Conservation (phyloP, 2,888 invertebrate species). For the Eubasilissa splendida region DNA sequence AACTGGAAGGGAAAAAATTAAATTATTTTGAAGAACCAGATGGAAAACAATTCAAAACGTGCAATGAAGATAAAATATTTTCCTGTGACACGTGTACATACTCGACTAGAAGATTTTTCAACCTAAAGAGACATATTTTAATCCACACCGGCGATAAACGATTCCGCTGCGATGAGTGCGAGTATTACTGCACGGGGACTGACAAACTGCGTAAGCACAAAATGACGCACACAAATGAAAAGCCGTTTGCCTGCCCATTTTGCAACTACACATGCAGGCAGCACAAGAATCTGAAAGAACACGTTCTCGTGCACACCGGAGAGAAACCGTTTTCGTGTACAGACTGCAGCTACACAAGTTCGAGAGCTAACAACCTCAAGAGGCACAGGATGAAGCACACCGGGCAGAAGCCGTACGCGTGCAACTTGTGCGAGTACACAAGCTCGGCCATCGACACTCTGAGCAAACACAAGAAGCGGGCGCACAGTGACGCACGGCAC, state of each 20-base stretch:
- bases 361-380: slow-evolving; percentile 9
- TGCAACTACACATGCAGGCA: slow-evolving; percentile 15
- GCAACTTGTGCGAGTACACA: too few species aligned
- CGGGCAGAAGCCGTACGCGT: too few species aligned
- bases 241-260: not conserved
- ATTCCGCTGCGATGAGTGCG: slow-evolving; percentile 4
- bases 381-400: slow-evolving; percentile 2
- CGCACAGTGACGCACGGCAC: too few species aligned
- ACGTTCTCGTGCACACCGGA: slow-evolving; percentile 20
- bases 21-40: too few species aligned
- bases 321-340: slow-evolving; percentile 21
- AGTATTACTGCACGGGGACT: not conserved
- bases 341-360: slow-evolving; percentile 2
- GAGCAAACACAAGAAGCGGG: too few species aligned
- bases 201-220: slow-evolving; percentile 26
- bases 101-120: not conserved
- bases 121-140: slow-evolving; percentile 25
- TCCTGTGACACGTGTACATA: slow-evolving; percentile 8
- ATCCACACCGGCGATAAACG: slow-evolving; percentile 17
- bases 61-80: too few species aligned
- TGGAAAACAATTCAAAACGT: too few species aligned
- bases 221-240: slow-evolving; percentile 19
- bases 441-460: too few species aligned
- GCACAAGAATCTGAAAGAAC: slow-evolving; percentile 14
- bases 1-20: too few species aligned